Base-by-base conservation (phyloP, 2,888 invertebrate species). In the Nipponacmea schrenckii region DNA sequence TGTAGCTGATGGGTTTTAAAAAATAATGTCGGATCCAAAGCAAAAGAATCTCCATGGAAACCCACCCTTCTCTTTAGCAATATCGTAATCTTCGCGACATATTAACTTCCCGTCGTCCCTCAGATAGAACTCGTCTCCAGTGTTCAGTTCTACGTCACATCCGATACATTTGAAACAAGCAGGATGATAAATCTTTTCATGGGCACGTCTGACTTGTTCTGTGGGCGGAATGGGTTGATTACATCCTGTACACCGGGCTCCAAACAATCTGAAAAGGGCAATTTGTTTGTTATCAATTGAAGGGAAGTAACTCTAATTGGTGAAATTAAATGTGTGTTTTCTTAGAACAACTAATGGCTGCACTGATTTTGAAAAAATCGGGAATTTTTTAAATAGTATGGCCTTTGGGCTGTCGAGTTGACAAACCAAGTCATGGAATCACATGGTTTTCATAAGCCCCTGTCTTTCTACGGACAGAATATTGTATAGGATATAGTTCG, bases 51-150 rank as follows among this genome's bases (percentile, higher is more conserved):
- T 39, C n/a, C 39, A 39, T 39, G 39, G 39, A 2, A 39, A 5
- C 46, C 14, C 56, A 69, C 69, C 66, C 26, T 26, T 65, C 17
- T 67, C 70, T 46, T 56, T 74, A 15, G 63, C 50, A 14, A 44
- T 24, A 14, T 98, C 97, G 90, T 97, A 98, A 90, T 98, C 98
- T 1, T 95, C 93, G 87, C 97, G 97, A 91, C 98, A 98, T 72
- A 98, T 96, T 73, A 98, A 92, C 86, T 97, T 96, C 77, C 96
- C 93, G 90, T 98, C 97, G 87, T 96, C 96, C 95, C 97, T 96
- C 79, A 97, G 93, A 90, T 97, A 97, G 91, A 96, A 97, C 89
- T 96, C 96, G 90, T 98, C 97, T 12, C 98, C 97, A 44, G 97
- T 97, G 91, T 96, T 96, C 76, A 98, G 92, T 81, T 96, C 96